Conservation (phyloP, 1,140 invertebrate genomes). For the Cotesia typhae region DNA sequence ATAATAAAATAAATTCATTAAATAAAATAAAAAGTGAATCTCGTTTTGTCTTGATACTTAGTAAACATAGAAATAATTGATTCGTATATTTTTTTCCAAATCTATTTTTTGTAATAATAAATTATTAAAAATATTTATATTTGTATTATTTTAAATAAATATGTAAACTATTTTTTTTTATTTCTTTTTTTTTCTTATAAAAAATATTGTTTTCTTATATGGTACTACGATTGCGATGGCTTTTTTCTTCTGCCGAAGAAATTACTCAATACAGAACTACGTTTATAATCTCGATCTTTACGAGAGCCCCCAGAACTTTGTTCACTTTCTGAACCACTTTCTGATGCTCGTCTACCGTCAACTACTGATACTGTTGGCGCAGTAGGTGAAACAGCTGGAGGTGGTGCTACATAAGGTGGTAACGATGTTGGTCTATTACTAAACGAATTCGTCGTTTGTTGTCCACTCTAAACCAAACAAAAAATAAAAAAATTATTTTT, state of each 20-base stretch:
- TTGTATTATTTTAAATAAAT: too few species aligned
- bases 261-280: conserved; percentile 63
- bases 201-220: conserved; percentile 6
- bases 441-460: conserved; percentile 55
- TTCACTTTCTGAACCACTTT: conserved; percentile 65
- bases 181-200: conserved; percentile 23
- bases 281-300: conserved; percentile 62
- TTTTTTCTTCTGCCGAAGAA: conserved; percentile 64
- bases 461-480: conserved; percentile 47
- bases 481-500: conserved; percentile 15
- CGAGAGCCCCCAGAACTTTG: conserved; percentile 56
- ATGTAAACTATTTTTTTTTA: background rate
- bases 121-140: conserved; percentile 3
- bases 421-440: conserved; percentile 60
- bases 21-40: too few species aligned
- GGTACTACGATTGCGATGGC: conserved; percentile 58
- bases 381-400: conserved; percentile 53
- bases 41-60: too few species aligned
- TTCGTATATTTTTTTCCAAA: background rate
- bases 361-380: conserved; percentile 52
- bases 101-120: background rate
- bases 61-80: background rate
- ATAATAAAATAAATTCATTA: too few species aligned
- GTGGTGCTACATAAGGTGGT: conserved; percentile 62
- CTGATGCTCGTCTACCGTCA: conserved; percentile 57